Base-by-base conservation (phyloP, 2,113 vertebrate species). In the Nibea albiflora region DNA sequence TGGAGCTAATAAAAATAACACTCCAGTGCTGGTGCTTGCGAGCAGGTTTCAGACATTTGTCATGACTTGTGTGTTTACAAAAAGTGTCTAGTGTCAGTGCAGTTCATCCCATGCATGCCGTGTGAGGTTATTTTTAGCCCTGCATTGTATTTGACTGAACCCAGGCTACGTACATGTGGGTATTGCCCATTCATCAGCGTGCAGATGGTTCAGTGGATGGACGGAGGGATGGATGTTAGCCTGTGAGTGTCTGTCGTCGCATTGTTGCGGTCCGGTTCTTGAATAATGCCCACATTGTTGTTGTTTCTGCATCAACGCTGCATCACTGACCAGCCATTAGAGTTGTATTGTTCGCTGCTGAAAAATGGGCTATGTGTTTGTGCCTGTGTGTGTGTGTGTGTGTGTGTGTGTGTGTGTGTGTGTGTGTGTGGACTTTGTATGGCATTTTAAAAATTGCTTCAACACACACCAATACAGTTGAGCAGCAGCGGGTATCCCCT, bases 281-380 rank as follows among this genome's bases (percentile, higher is more conserved):
- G 71, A 77, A 90, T 81, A 90, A 90, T 66, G 70, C 16, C 28
- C 26, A 50, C 84, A 82, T 91, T 91, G 88, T 90, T 81, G 79
- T 66, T 72, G 69, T 79, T 75, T 69, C 44, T 85, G 73, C 72
- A 61, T 73, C 66, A 57, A 19, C 19, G 57, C 69, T 76, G 22
- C 87, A 60, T 57, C 60, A 57, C 72, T 49, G 46, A 73, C 57
- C 67, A 47, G 81, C 56, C 66, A 46, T 61, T 81, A 85, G 50
- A 44, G 70, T 61, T 2, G 61, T 58, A 81, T 80, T 90, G 84
- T 91, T 88, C 65, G 52, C 54, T 56, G 63, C 50, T 65, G 54
- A 53, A 62, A 78, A 83, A 75, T 46, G 26, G 28, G 28, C 0
- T 49, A 14, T 62, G 81, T 86, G 82, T 88, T 20, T 64, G 71